Conservation (phyloP, 2,888 invertebrate species). For the Neoascia interrupta region DNA sequence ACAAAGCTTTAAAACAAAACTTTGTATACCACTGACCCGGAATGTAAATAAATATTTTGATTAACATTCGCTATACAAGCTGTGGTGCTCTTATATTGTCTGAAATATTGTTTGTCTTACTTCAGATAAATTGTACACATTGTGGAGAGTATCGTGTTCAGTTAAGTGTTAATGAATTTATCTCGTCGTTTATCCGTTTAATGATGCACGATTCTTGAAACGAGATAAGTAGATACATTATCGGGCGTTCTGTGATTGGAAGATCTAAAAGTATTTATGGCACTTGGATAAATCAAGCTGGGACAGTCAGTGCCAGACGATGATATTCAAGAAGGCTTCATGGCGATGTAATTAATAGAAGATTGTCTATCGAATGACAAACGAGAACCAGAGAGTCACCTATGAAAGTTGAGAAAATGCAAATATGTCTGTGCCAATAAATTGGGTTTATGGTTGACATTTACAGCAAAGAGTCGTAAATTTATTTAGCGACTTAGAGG, state of each 20-base stretch:
- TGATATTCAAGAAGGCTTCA: too few species aligned
- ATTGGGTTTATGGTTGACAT: too few species aligned
- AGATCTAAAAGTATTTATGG: conserved; percentile 22
- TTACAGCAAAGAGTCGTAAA: too few species aligned
- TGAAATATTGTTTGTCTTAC: conserved; percentile 15
- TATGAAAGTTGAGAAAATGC: too few species aligned
- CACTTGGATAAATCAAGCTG: conserved; percentile 9
- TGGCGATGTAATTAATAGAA: too few species aligned
- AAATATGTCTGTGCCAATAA: too few species aligned
- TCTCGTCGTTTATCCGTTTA: conserved; percentile 36
- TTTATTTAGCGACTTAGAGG: too few species aligned
- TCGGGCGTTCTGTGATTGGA: conserved; percentile 8
- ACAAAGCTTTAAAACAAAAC: conserved; percentile 17
- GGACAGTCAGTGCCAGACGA: too few species aligned
- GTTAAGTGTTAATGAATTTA: conserved; percentile 37
- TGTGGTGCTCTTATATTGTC: neutral
- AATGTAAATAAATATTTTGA: conserved; percentile 57
- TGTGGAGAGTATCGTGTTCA: neutral
- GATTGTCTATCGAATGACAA: too few species aligned
- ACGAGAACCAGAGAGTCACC: too few species aligned
- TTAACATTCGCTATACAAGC: conserved; percentile 39
- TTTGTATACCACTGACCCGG: conserved; percentile 31
- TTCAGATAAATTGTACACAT: too few species aligned
- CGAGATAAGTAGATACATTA: conserved; percentile 43
- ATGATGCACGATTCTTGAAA: conserved; percentile 47